phyloP scores from a whole-genome alignment of 2,113 vertebrate species.

The Thomomys bottae region DNA sequence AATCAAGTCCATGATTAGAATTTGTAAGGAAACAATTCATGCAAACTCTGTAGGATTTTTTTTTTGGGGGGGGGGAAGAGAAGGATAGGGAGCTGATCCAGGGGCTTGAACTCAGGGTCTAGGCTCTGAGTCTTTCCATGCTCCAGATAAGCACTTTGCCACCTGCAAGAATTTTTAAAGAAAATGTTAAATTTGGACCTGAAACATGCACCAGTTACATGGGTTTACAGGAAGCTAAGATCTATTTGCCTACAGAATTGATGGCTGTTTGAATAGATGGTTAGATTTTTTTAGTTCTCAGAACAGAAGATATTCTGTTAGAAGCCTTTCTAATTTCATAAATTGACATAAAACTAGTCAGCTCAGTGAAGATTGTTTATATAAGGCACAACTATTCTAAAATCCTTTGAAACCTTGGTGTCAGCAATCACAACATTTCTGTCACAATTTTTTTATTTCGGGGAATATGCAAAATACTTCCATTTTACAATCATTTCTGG shows the following conservation, averaged over 20 bases:
- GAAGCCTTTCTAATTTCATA: conserved; percentile 24
- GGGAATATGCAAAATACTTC: not conserved
- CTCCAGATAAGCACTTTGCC: not conserved
- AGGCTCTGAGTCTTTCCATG: too few relatives aligned
- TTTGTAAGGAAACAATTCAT: not conserved
- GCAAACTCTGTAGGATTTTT: too few relatives aligned
- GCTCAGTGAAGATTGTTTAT: conserved; percentile 11
- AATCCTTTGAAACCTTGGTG: conserved; percentile 1
- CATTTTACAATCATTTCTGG: conserved; percentile 16
- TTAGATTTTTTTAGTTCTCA: conserved; percentile 10
- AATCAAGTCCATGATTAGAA: conserved; percentile 16
- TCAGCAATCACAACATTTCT: not conserved
- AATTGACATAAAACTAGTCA: not conserved
- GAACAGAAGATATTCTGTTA: not conserved
- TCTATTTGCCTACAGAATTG: not conserved
- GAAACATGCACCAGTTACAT: not conserved
- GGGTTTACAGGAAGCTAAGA: conserved; percentile 6
- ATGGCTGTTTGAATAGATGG: not conserved
- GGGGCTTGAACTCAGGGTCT: too few relatives aligned
- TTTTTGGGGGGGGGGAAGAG: too few relatives aligned
- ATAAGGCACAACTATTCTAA: not conserved
- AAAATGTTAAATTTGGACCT: not conserved
- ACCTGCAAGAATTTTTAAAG: not conserved
- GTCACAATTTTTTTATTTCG: conserved; percentile 38
- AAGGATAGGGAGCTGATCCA: too few relatives aligned